These are phyloP conservation scores for Iphiclides podalirius DNA, from an alignment of 2,888 invertebrate species.

Conservation along the genomic window DNA sequence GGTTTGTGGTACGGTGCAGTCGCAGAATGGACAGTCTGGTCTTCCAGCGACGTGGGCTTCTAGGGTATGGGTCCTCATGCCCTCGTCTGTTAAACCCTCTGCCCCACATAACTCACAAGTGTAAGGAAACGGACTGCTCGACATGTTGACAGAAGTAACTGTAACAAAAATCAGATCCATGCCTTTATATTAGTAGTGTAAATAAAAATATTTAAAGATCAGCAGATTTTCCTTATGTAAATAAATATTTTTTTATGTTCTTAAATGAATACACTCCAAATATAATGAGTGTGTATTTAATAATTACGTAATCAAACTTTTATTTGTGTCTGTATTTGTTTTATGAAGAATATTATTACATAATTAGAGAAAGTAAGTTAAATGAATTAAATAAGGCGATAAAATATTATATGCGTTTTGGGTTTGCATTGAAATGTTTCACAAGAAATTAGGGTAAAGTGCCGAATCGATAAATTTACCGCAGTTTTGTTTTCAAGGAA, in stretches of 20 bases:
- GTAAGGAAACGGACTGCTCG: slow-evolving; percentile 70
- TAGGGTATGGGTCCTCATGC: slow-evolving; percentile 88
- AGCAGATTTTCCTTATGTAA: slow-evolving; percentile 24
- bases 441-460: slow-evolving; percentile 57
- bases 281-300: slow-evolving; percentile 24
- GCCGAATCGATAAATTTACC: slow-evolving; percentile 80
- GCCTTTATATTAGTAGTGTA: too few species aligned
- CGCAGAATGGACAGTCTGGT: slow-evolving; percentile 91
- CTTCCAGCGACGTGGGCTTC: slow-evolving; percentile 89
- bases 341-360: not conserved
- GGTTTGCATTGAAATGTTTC: slow-evolving; percentile 55
- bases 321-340: too few species aligned
- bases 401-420: slow-evolving; percentile 35
- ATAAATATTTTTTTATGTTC: not conserved
- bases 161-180: slow-evolving; percentile 1
- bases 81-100: slow-evolving; percentile 88
- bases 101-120: slow-evolving; percentile 93
- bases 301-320: slow-evolving; percentile 14
- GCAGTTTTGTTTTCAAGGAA: slow-evolving; percentile 74
- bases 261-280: not conserved
- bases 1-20: slow-evolving; percentile 85
- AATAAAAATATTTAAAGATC: slow-evolving; percentile 23
- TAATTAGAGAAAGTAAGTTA: not conserved
- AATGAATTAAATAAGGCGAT: not conserved
- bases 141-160: slow-evolving; percentile 45